Conservation (phyloP, 1,140 invertebrate genomes). For the Trinorchestia longiramus region DNA sequence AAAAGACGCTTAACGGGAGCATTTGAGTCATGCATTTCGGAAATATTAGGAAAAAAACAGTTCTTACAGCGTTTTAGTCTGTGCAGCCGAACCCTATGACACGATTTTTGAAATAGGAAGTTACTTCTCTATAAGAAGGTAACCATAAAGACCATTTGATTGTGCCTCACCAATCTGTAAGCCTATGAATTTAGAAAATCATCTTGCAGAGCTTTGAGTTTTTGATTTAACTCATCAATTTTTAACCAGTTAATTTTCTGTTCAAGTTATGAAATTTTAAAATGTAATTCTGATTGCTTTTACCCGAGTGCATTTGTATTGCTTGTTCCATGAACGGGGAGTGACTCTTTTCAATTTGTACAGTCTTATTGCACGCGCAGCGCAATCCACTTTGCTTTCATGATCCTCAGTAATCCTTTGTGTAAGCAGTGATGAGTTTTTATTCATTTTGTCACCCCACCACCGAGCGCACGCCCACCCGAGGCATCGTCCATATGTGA, state of each 20-base stretch:
- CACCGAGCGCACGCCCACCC: neutral
- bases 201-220: neutral
- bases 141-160: neutral
- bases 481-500: conserved; percentile 1
- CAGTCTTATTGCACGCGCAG: conserved; percentile 5
- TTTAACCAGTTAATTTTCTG: neutral
- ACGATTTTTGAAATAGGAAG: too few relatives aligned
- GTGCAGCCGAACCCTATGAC: too few relatives aligned
- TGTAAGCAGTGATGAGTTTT: conserved; percentile 39
- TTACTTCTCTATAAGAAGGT: too few relatives aligned
- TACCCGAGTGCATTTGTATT: neutral
- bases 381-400: conserved; percentile 46
- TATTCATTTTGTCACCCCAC: conserved; percentile 48
- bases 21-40: too few relatives aligned
- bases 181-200: neutral
- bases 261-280: neutral
- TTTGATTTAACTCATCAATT: neutral
- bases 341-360: neutral
- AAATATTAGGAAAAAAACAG: too few relatives aligned
- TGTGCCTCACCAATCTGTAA: neutral
- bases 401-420: conserved; percentile 49
- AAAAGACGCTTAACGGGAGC: too few relatives aligned
- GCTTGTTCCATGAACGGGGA: neutral
- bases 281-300: neutral
- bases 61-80: too few relatives aligned